Conservation (phyloP, 1,140 invertebrate species). For the Hyles vespertilio region DNA sequence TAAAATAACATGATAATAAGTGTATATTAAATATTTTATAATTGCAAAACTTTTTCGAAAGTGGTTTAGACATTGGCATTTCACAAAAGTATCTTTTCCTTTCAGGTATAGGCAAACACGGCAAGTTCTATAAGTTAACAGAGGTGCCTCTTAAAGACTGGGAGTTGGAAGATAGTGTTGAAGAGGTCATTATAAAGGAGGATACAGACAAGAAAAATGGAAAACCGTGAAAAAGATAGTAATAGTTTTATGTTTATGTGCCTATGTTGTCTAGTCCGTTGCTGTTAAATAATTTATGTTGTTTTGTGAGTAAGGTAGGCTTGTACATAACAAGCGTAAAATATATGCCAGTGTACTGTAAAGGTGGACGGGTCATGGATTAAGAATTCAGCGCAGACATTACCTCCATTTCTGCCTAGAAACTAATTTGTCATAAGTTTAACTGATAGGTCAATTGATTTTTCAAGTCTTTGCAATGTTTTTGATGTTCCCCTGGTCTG, state of each 20-base stretch:
- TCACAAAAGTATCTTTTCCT: conserved; percentile 10
- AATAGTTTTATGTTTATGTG: conserved; percentile 1
- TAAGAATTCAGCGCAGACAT: too few species aligned
- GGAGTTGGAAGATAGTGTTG: conserved; percentile 60
- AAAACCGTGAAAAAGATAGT: conserved; percentile 13
- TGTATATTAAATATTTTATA: neutral
- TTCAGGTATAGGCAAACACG: conserved; percentile 82
- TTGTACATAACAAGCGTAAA: too few species aligned
- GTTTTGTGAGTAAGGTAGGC: too few species aligned
- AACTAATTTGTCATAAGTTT: too few species aligned
- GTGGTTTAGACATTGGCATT: neutral
- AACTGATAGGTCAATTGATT: too few species aligned
- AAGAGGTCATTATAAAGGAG: conserved; percentile 36
- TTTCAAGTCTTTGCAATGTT: too few species aligned
- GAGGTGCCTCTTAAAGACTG: conserved; percentile 76
- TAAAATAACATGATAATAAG: too few species aligned
- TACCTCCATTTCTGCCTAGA: too few species aligned
- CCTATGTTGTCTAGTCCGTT: conserved; percentile 9
- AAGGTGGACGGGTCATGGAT: too few species aligned
- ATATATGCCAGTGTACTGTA: too few species aligned
- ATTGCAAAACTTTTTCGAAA: neutral
- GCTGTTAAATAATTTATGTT: neutral
- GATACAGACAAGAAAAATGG: conserved; percentile 31
- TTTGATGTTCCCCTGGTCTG: too few species aligned
- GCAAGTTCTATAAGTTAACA: conserved; percentile 82